Evolutionary conservation across 2,888 invertebrate species (phyloP).

Genomic region (Mythimna lalbum): DNA sequence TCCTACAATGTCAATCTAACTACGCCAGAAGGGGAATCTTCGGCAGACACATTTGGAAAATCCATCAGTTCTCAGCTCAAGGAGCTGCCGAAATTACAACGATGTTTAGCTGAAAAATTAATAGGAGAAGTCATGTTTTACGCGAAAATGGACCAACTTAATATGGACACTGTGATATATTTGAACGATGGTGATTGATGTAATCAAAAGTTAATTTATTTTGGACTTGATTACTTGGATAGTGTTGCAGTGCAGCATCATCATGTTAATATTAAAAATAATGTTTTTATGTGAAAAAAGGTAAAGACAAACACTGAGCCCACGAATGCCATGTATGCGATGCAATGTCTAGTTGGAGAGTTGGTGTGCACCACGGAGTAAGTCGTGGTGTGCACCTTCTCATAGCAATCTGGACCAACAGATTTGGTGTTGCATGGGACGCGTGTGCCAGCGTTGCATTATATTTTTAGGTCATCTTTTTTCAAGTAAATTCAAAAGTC

Average conservation of each 20-base stretch:
- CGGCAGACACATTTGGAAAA: constrained; percentile 18
- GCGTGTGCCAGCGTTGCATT: no score
- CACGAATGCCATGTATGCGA: no score
- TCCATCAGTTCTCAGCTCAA: constrained; percentile 17
- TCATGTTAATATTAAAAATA: background rate
- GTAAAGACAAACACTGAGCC: no score
- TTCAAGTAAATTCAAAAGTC: no score
- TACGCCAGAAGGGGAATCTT: background rate
- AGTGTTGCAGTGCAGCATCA: background rate
- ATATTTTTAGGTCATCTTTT: no score
- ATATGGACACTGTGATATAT: constrained; percentile 12
- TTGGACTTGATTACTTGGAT: background rate
- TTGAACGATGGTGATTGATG: constrained; percentile 3
- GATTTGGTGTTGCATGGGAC: no score
- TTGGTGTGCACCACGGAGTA: no score
- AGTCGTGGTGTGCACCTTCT: no score
- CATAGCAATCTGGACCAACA: no score
- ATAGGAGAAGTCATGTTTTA: constrained; percentile 29
- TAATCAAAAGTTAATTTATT: background rate
- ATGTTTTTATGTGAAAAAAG: background rate
- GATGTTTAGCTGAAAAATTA: constrained; percentile 24
- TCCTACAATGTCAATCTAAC: background rate
- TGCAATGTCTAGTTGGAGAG: no score
- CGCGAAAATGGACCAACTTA: constrained; percentile 31
- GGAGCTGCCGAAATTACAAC: constrained; percentile 16